Evolutionary conservation across 2,888 invertebrate genomes (phyloP), one percentile per base, ranked within the genome.

Genomic region (Ceramica pisi): DNA sequence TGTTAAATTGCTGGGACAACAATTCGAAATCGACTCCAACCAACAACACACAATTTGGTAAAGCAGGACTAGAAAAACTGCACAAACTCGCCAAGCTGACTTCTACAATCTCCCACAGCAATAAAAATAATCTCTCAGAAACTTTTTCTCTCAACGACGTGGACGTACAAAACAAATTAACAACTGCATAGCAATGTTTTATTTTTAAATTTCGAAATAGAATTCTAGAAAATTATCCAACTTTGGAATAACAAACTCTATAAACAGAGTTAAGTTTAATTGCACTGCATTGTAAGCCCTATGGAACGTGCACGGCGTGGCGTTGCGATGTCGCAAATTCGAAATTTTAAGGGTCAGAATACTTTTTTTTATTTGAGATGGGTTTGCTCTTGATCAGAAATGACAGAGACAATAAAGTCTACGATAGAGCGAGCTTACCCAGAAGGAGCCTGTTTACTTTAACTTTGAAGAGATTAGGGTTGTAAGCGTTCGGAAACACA

Each of bases 141-240:
- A 23, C 9, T 26, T 57, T 44, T 23, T 44, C 12, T 50, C 19
- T 31, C n/a, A 35, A 26, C n/a, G 9, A 31, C 14, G 9, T 23
- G 14, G 14, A 60, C 31, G 16, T 12, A 51, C 3, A 70, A 51
- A 67, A 67, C 56, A 46, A 62, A 74, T 62, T 23, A 56, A 68
- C 16, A 64, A 80, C 44, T 53, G 6, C 46, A 51, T 38, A 55
- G 46, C 38, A 31, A 78, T 56, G 61, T 68, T 69, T 65, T 14
- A 55, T 55, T 53, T 63, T 8, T 12, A 23, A 8, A 55, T 35
- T 55, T 55, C 9, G 19, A 55, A 35, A 31, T 4, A 35, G n/a
- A 10, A 9, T 31, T 31, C 9, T 16, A 19, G 31, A 55, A 19
- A 31, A 26, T 31, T 8, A 51, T 23, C 1, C 8, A 53, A 53